Evolutionary conservation across 1,140 invertebrate species (phyloP), one percentile per base, ranked within the genome.

Genomic region (Sipha flava): DNA sequence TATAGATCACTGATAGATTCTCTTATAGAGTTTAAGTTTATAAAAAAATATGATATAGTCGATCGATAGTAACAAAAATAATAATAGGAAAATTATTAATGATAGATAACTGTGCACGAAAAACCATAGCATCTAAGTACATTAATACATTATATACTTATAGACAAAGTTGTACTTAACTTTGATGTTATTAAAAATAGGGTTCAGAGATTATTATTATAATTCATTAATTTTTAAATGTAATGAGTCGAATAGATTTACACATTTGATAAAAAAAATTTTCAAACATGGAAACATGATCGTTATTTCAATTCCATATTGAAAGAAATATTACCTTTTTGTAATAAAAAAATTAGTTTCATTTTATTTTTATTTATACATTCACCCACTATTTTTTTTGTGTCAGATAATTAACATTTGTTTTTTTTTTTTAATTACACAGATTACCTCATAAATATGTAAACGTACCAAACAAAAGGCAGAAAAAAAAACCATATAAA

Each of bases 361-460:
- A 64, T 64, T 64, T 64, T 21, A 40, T 10, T 40, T 66, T 66
- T 40, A 40, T 66, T 66, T 40, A 40, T 40, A 37, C 34, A 40
- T 66, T 66, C 62, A 23, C 34, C 3, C 1, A 14, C 62, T 21
- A 59, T 29, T 59, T 59, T 64, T 62, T 62, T 62, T n/a, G 3
- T n/a, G 18, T 31, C 31, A 7, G 7, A n/a, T 64, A 64, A 64
- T 64, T 64, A 64, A 16, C 18, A 34, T 64, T 37, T 64, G 59
- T 64, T 47, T 1, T 64, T 34, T 37, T n/a, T 64, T 34, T 64
- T 64, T 64, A 64, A 64, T 64, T 64, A 64, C 59, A 31, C 57
- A 34, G 34, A 66, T 66, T 66, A 66, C n/a, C 62, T 66, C 62
- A 40, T 66, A 66, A 66, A 66, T 66, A 23, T 43, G 64, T 66